Base-by-base conservation (phyloP, 2,888 invertebrate species). In the Eristalinus sepulchralis region DNA sequence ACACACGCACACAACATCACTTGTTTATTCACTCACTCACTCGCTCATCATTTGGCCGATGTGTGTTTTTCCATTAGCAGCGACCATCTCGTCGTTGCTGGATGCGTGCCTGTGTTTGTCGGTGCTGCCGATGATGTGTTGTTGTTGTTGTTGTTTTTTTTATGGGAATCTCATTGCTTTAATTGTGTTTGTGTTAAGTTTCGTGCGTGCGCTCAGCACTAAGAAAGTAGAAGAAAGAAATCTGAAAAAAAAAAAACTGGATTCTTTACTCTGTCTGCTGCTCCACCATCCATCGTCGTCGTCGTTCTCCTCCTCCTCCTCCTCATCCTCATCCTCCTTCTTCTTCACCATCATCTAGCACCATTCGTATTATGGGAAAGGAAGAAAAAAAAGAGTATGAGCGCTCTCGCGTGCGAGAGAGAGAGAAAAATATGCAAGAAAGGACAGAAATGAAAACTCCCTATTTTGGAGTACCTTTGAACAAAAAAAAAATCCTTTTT, bases 131-230 rank as follows among this genome's bases (percentile, higher is more conserved):
- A 67, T 78, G 78, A 78, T 83, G 71, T 78, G n/a, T n/a, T n/a
- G n/a, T n/a, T n/a, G n/a, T n/a, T n/a, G n/a, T n/a, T n/a, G n/a
- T n/a, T n/a, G n/a, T n/a, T n/a, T n/a, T n/a, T 78, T 82, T 83
- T 72, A 71, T 77, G 57, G 33, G 64, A 27, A 60, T 71, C 70
- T 34, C 33, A 34, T 11, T 57, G 4, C 39, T 67, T 36, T 31
- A 22, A 24, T 60, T 78, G 83, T 83, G 31, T 83, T 72, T 68
- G 83, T 83, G 83, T 83, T 83, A 79, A 62, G 67, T 81, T 77
- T 83, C 60, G 63, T 83, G 83, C 83, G 83, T 83, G 83, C 83
- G 83, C 72, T 72, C 55, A 66, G 72, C 57, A 73, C 71, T 47
- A 47, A 47, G 34, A 39, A 39, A 71, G 36, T 13, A 24, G 24